These are phyloP conservation scores for Eriocheir sinensis DNA, from an alignment of 1,140 invertebrate species.

Conservation along the genomic window DNA sequence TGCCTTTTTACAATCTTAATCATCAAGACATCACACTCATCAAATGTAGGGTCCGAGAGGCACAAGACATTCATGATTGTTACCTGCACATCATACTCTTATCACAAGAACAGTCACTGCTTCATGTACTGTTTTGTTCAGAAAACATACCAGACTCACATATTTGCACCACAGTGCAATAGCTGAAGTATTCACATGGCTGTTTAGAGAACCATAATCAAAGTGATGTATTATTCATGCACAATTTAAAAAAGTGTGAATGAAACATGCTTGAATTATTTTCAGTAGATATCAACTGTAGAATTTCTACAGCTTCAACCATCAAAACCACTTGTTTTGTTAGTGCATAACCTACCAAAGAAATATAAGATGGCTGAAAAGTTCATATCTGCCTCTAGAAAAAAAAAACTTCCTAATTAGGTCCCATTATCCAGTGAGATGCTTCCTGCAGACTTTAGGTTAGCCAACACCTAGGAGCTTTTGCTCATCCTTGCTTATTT, in stretches of 20 bases:
- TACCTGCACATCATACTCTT: slow-evolving; percentile 52
- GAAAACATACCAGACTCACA: not conserved
- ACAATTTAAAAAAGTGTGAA: not conserved
- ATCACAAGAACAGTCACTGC: not conserved
- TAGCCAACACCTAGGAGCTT: slow-evolving; percentile 2
- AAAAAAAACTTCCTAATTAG: not conserved
- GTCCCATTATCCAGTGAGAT: not conserved
- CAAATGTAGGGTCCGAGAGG: not conserved
- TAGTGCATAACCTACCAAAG: slow-evolving; percentile 24
- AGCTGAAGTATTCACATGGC: slow-evolving; percentile 35
- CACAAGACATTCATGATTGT: not conserved
- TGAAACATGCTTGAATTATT: not conserved
- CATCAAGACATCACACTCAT: not conserved
- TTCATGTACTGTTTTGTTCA: slow-evolving; percentile 31
- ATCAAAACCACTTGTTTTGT: slow-evolving; percentile 7
- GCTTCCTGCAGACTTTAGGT: slow-evolving; percentile 7
- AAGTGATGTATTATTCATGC: slow-evolving; percentile 18
- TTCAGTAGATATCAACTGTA: not conserved
- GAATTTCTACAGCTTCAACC: not conserved
- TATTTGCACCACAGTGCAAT: slow-evolving; percentile 60
- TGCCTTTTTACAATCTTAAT: slow-evolving; percentile 30
- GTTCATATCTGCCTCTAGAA: slow-evolving; percentile 16
- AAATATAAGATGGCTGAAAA: slow-evolving; percentile 26
- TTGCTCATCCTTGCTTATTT: not conserved
- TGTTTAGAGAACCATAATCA: slow-evolving; percentile 26